Conservation (phyloP, 2,888 invertebrate species). For the Nomada goodeniana region DNA sequence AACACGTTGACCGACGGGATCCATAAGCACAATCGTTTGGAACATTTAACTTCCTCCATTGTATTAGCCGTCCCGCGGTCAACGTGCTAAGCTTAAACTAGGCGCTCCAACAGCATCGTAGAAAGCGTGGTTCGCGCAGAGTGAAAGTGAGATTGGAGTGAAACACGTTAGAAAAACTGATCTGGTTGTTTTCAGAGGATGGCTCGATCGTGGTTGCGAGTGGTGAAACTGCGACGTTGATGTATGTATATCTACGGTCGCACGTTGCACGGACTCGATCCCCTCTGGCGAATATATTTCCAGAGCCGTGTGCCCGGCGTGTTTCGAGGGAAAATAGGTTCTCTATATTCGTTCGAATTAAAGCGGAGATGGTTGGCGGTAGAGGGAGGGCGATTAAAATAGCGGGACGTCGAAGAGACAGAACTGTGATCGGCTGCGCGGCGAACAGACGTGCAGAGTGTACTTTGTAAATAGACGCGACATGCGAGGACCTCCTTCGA, state of each 20-base stretch:
- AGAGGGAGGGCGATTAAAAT: constrained; percentile 18
- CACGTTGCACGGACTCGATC: too few species aligned
- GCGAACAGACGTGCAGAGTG: constrained; percentile 31
- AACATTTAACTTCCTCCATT: too few species aligned
- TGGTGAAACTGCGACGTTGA: not conserved
- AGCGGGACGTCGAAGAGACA: constrained; percentile 30
- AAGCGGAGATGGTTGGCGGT: not conserved
- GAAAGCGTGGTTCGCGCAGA: constrained; percentile 20
- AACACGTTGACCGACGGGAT: too few species aligned
- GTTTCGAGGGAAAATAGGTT: not conserved
- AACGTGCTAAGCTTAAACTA: not conserved
- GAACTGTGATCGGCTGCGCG: constrained; percentile 28
- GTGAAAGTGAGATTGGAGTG: constrained; percentile 29
- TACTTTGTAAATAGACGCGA: constrained; percentile 62
- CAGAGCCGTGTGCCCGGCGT: not conserved
- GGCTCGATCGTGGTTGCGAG: not conserved
- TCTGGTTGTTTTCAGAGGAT: not conserved
- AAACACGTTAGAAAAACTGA: constrained; percentile 28
- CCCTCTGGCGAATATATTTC: too few species aligned
- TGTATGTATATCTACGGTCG: not conserved
- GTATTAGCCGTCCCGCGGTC: too few species aligned
- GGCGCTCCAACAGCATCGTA: constrained; percentile 10
- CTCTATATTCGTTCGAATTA: not conserved
- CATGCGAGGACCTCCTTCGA: constrained; percentile 66
- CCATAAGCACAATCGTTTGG: too few species aligned